A percentile compares a stretch with the other conserved stretches of the same genome.
Conservation (phyloP, 2,113 vertebrate genomes). For the Setophaga kirtlandii region DNA sequence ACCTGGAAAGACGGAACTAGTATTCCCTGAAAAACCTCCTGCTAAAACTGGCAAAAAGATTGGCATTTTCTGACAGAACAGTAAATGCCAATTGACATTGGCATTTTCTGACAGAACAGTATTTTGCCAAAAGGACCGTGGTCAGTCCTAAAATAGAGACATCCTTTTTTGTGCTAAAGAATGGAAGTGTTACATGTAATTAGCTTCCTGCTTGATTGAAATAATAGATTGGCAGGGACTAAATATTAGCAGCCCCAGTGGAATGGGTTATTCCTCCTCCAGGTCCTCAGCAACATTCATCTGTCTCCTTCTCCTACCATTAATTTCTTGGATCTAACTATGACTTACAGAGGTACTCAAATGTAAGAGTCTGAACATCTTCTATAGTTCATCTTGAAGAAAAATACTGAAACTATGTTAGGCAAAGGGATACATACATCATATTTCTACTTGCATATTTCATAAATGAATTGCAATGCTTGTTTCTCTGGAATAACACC, state of each 20-base stretch:
- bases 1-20: background rate
- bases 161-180: background rate
- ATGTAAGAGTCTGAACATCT: background rate
- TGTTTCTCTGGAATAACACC: constrained; percentile 66
- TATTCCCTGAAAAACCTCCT: background rate
- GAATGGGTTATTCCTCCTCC: background rate
- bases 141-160: background rate
- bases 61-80: background rate
- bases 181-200: background rate
- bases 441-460: background rate
- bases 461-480: constrained; percentile 18
- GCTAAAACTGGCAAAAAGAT: background rate
- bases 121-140: background rate
- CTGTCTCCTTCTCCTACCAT: background rate
- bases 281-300: background rate
- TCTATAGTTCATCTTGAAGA: background rate
- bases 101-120: background rate
- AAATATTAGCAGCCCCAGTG: background rate
- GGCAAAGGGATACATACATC: background rate
- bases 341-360: background rate
- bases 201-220: background rate
- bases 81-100: background rate
- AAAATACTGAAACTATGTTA: background rate
- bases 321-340: background rate
- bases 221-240: background rate